Percentiles rank a stretch among this genome's conserved stretches.
Conservation (phyloP, 1,140 invertebrate species). For the Heliconius nattereri region DNA sequence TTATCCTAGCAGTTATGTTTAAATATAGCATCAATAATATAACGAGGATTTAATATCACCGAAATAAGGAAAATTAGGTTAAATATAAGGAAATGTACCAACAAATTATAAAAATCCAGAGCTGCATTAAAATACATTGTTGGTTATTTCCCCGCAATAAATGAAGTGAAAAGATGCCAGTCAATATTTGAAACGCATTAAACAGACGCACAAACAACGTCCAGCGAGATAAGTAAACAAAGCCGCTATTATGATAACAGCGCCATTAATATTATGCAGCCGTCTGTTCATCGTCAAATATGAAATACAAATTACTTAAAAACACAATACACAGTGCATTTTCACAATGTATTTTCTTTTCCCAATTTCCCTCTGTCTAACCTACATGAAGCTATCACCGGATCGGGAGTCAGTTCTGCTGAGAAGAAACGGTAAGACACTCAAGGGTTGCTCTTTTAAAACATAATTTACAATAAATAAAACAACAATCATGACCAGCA, state of each 20-base stretch:
- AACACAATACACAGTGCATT: not conserved
- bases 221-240: slow-evolving; percentile 29
- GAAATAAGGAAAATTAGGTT: not conserved
- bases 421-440: no score
- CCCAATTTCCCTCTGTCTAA: no score
- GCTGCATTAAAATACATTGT: not conserved
- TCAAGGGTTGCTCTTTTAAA: no score
- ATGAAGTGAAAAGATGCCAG: slow-evolving; percentile 10
- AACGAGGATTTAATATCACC: not conserved
- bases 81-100: not conserved
- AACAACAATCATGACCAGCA: not conserved
- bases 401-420: no score
- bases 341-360: no score
- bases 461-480: not conserved
- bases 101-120: not conserved
- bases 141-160: not conserved
- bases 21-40: not conserved
- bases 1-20: no score
- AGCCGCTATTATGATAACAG: slow-evolving; percentile 22
- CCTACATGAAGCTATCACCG: no score
- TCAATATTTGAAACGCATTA: slow-evolving; percentile 20
- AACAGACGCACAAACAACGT: slow-evolving; percentile 22
- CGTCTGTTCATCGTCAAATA: slow-evolving; percentile 19
- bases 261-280: slow-evolving; percentile 27
- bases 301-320: not conserved